Evolutionary conservation across 2,113 vertebrate species (phyloP).

Genomic region (Rhinolophus ferrumequinum): DNA sequence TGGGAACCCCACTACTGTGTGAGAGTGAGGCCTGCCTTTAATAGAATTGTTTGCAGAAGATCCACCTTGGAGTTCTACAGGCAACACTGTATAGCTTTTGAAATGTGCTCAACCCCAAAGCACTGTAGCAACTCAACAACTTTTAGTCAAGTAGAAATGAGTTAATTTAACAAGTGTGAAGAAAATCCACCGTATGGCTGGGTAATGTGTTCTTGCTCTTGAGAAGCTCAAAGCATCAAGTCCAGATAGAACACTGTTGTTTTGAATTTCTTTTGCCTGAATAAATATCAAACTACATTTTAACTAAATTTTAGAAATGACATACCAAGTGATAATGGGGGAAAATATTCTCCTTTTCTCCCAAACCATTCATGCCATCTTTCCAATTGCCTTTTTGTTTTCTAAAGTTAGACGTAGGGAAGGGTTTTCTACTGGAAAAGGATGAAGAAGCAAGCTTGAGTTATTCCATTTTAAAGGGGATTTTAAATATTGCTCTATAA

Average conservation of each 20-base stretch:
- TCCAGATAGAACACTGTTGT: background rate
- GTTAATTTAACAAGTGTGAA: background rate
- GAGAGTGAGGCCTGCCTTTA: background rate
- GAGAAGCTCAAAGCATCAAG: background rate
- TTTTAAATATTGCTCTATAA: background rate
- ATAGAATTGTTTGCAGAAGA: background rate
- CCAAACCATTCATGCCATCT: background rate
- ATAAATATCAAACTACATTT: conserved; percentile 1
- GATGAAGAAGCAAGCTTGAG: background rate
- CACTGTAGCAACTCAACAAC: background rate
- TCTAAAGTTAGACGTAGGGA: background rate
- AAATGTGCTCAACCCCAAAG: background rate
- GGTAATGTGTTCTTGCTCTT: background rate
- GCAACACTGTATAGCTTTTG: background rate
- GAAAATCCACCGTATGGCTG: background rate
- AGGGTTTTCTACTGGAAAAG: background rate
- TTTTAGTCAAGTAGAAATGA: background rate
- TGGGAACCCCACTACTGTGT: conserved; percentile 9
- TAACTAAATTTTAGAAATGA: conserved; percentile 26
- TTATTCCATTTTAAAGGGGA: background rate
- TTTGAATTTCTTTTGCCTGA: background rate
- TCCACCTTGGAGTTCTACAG: background rate
- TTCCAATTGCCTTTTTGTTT: background rate
- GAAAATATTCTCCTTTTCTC: background rate
- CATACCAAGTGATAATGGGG: background rate